Percentiles rank a stretch among this genome's conserved stretches.
Conservation (phyloP, 2,797 vertebrate genomes). For the Euthynnus affinis region DNA sequence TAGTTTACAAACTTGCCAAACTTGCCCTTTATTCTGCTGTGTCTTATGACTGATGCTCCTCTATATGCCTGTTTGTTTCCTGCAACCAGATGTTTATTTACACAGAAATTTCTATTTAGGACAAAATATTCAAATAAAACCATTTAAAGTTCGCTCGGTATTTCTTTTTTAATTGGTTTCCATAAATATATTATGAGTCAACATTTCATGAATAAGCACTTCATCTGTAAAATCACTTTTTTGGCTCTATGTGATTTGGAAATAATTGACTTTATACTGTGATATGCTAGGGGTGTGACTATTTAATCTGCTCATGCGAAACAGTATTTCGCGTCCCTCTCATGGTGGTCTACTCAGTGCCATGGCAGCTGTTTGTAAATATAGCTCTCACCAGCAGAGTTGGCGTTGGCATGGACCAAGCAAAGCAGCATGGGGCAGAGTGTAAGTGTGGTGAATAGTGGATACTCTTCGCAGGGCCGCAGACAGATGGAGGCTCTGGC, state of each 20-base stretch:
- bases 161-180: slow-evolving; percentile 4
- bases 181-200: neutral
- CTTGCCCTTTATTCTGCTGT: slow-evolving; percentile 56
- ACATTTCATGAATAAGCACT: neutral
- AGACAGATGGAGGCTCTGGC: slow-evolving; percentile 88
- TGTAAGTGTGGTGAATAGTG: slow-evolving; percentile 71
- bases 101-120: slow-evolving; percentile 70
- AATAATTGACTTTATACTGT: neutral
- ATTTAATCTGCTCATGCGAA: slow-evolving; percentile 49
- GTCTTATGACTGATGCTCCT: slow-evolving; percentile 59
- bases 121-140: slow-evolving; percentile 66
- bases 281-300: slow-evolving; percentile 9
- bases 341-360: slow-evolving; percentile 51
- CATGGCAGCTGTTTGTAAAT: slow-evolving; percentile 88
- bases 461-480: slow-evolving; percentile 76
- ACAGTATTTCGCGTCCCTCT: slow-evolving; percentile 42
- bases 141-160: slow-evolving; percentile 27
- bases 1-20: slow-evolving; percentile 38
- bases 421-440: slow-evolving; percentile 72
- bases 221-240: neutral
- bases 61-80: slow-evolving; percentile 69
- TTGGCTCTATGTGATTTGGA: neutral
- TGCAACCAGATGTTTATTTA: slow-evolving; percentile 74
- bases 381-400: slow-evolving; percentile 85
- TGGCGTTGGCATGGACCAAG: slow-evolving; percentile 75